phyloP scores from a whole-genome alignment of 2,888 invertebrate genomes.

The Alitta virens region DNA sequence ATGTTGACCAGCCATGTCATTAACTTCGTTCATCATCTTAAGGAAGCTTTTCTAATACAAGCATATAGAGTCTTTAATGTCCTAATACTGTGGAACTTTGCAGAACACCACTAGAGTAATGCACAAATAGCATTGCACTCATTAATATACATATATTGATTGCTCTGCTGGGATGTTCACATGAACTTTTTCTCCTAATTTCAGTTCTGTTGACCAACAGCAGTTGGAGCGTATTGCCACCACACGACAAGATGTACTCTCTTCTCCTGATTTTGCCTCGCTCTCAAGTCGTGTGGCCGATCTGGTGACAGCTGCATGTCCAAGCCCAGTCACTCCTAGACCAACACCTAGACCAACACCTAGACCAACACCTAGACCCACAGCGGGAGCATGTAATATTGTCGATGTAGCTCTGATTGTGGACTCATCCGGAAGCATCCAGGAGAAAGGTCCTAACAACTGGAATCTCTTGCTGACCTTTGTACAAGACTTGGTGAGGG shows the following conservation, averaged over 20 bases:
- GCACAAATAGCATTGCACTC: no score
- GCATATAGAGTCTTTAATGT: no score
- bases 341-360: not conserved
- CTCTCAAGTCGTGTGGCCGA: not conserved
- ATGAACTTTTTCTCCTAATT: no score
- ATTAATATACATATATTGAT: no score
- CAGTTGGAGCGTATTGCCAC: not conserved
- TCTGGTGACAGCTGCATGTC: not conserved
- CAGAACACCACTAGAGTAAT: no score
- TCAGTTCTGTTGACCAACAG: not conserved
- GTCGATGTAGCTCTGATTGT: not conserved
- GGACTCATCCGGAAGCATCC: not conserved
- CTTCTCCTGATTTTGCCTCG: not conserved
- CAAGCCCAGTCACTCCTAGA: not conserved
- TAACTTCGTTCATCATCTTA: conserved; percentile 87
- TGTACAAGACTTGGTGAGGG: not conserved
- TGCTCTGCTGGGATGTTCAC: no score
- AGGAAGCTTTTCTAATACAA: conserved; percentile 89
- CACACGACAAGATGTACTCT: not conserved
- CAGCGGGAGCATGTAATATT: not conserved
- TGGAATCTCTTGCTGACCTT: not conserved
- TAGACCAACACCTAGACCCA: not conserved
- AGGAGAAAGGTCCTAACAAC: not conserved
- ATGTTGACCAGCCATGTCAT: conserved; percentile 96
- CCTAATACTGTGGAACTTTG: no score